Conservation (phyloP, 2,113 vertebrate genomes). For the Todiramphus saurophagus region DNA sequence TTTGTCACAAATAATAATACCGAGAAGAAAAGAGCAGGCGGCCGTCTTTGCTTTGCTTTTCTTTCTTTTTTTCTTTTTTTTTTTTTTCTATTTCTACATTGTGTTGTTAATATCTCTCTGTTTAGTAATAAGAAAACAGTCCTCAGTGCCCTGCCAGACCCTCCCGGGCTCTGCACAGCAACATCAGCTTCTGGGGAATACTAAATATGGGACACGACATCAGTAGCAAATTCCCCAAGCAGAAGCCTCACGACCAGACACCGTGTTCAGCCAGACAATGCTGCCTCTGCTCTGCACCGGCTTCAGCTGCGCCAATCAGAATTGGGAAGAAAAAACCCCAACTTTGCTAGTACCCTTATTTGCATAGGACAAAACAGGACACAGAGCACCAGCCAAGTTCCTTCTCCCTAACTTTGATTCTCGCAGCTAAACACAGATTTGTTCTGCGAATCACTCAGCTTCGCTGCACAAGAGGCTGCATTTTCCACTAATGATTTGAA, state of each 20-base stretch:
- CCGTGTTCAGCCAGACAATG: rapidly evolving
- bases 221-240: not conserved
- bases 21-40: constrained; percentile 80
- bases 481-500: not conserved
- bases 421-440: not conserved
- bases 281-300: not conserved
- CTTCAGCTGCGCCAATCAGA: not conserved
- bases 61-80: not conserved
- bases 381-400: not conserved
- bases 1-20: constrained; percentile 84
- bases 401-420: not conserved
- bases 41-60: constrained; percentile 66
- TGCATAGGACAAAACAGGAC: not conserved
- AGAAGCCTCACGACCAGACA: not conserved
- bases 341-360: rapidly evolving
- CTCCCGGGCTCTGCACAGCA: not conserved
- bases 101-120: constrained; percentile 78
- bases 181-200: constrained; percentile 32
- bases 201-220: not conserved
- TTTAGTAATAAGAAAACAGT: constrained; percentile 77
- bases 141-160: constrained; percentile 34
- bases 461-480: not conserved
- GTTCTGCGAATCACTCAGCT: constrained; percentile 9
- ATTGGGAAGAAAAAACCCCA: no score
- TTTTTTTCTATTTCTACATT: constrained; percentile 61